These are phyloP conservation scores for Leptopilina myrica DNA, from an alignment of 2,888 invertebrate genomes.

Conservation along the genomic window DNA sequence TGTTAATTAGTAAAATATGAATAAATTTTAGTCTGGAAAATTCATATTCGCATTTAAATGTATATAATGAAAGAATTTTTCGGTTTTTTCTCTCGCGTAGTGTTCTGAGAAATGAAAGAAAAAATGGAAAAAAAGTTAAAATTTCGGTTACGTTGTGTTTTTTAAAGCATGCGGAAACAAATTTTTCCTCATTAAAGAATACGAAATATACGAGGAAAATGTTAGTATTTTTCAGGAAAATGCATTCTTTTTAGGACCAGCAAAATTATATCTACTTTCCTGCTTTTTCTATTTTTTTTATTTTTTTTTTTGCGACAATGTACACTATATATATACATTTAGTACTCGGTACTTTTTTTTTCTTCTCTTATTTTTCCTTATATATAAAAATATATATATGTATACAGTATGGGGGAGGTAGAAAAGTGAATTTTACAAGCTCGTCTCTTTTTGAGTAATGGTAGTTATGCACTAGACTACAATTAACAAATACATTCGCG, in stretches of 20 bases:
- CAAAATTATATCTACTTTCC: constrained; percentile 13
- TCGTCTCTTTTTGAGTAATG: constrained; percentile 19
- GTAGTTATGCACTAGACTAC: constrained; percentile 12
- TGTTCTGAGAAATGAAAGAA: not conserved
- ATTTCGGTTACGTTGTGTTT: constrained; percentile 4
- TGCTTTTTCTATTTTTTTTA: not conserved
- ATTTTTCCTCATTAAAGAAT: not conserved
- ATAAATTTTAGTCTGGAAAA: no score
- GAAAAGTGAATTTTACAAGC: constrained; percentile 21
- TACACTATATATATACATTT: not conserved
- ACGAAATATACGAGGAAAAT: constrained; percentile 4
- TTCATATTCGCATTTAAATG: not conserved
- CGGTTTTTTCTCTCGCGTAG: not conserved
- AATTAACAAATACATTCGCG: constrained; percentile 23
- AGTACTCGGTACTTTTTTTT: not conserved
- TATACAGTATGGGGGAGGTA: not conserved
- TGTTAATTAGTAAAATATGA: no score
- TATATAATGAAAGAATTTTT: not conserved
- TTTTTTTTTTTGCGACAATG: not conserved
- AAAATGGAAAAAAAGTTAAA: not conserved
- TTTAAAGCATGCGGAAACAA: not conserved
- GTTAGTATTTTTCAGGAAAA: constrained; percentile 1
- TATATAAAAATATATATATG: no score
- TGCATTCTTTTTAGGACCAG: constrained; percentile 3
- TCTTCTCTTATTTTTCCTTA: not conserved